Evolutionary conservation across 2,888 invertebrate species (phyloP).

Genomic region (Corythucha ciliata): DNA sequence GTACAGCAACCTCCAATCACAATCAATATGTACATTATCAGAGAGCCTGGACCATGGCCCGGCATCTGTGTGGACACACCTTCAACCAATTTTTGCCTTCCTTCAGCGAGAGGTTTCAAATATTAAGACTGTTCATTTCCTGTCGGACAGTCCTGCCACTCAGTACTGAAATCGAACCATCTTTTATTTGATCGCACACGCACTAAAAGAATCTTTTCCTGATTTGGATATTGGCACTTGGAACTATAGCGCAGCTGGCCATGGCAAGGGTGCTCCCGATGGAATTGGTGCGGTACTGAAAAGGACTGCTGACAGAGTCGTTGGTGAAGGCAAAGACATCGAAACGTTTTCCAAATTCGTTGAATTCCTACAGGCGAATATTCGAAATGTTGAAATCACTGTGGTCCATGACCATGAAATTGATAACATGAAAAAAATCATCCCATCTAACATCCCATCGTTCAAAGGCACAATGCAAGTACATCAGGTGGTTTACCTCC

Average conservation of each 20-base stretch:
- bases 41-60: constrained; percentile 13
- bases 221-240: too few species aligned
- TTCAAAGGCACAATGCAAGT: constrained; percentile 17
- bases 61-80: constrained; percentile 15
- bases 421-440: not conserved
- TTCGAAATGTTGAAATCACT: not conserved
- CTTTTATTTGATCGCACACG: too few species aligned
- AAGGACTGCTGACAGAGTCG: too few species aligned
- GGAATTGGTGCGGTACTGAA: too few species aligned
- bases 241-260: too few species aligned
- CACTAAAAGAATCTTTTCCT: too few species aligned
- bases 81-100: constrained; percentile 13
- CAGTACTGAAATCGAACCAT: too few species aligned
- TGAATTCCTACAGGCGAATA: not conserved
- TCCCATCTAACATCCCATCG: not conserved
- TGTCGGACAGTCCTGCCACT: too few species aligned
- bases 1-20: constrained; percentile 8
- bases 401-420: not conserved
- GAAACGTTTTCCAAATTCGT: too few species aligned
- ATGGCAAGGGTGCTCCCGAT: too few species aligned
- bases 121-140: too few species aligned
- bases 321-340: too few species aligned
- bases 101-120: not conserved
- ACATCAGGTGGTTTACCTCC: constrained; percentile 12
- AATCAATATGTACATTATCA: constrained; percentile 19